A percentile compares a stretch with the other conserved stretches of the same genome.
Evolutionary conservation across 2,888 invertebrate species (phyloP).

Genomic region (Nesidiocoris tenuis): DNA sequence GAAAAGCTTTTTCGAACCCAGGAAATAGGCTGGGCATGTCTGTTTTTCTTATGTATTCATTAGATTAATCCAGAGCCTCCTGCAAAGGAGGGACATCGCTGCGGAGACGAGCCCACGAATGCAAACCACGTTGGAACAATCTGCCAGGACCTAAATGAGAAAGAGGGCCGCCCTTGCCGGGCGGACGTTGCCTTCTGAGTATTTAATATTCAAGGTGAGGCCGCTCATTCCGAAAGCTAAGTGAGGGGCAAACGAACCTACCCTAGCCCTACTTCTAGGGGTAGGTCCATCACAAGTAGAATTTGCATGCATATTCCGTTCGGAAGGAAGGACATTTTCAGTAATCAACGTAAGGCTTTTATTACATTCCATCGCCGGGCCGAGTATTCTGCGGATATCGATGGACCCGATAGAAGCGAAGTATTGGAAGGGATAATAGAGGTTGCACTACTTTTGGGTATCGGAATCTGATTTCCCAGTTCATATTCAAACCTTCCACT

Average conservation of each 20-base stretch:
- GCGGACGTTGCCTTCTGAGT: not conserved
- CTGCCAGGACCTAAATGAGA: conserved; percentile 31
- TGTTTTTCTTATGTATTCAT: no score
- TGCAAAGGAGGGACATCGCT: not conserved
- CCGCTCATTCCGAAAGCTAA: conserved; percentile 11
- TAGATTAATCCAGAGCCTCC: not conserved
- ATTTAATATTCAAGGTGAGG: conserved; percentile 30
- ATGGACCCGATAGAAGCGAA: no score
- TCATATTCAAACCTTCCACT: no score
- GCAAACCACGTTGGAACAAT: conserved; percentile 33
- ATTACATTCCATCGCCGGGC: not conserved
- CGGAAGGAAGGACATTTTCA: conserved; percentile 12
- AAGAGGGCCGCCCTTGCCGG: not conserved
- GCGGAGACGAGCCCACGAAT: conserved; percentile 9
- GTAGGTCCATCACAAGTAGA: not conserved
- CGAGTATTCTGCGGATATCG: no score
- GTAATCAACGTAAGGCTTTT: conserved; percentile 16
- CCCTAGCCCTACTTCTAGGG: not conserved
- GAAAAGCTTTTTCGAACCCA: no score
- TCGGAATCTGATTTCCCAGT: no score
- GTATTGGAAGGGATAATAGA: no score
- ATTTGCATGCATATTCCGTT: conserved; percentile 28
- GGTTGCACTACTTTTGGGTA: no score
- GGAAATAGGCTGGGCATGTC: no score
- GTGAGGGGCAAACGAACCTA: conserved; percentile 26